Evolutionary conservation across 2,888 invertebrate genomes (phyloP).

Genomic region (Nebria brevicollis): DNA sequence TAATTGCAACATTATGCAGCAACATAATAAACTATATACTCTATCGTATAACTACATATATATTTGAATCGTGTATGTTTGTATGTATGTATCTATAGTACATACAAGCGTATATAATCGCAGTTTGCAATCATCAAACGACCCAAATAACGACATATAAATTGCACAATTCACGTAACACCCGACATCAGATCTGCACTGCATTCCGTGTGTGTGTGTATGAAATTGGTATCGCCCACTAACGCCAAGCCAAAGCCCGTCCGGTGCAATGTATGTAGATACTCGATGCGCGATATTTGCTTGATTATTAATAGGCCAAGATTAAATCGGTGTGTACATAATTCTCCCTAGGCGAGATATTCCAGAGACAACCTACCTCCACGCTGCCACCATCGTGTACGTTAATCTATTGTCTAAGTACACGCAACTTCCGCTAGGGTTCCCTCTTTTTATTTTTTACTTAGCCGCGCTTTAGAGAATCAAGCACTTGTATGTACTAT

Average conservation of each 20-base stretch:
- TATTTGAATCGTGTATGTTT: background rate
- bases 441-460: background rate
- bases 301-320: constrained; percentile 42
- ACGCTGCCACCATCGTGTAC: constrained; percentile 22
- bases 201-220: background rate
- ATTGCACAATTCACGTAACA: constrained; percentile 14
- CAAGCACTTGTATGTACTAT: background rate
- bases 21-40: background rate
- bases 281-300: background rate
- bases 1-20: background rate
- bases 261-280: background rate
- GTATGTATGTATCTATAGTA: background rate
- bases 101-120: constrained; percentile 10
- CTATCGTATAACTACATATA: background rate
- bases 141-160: constrained; percentile 23
- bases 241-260: background rate
- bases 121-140: constrained; percentile 17
- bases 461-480: background rate
- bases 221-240: constrained; percentile 11
- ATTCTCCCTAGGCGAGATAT: constrained; percentile 28
- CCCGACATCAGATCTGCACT: background rate
- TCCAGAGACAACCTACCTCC: constrained; percentile 14
- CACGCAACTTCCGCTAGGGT: constrained; percentile 35
- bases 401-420: constrained; percentile 41
- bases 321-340: constrained; percentile 46